Evolutionary conservation across 2,113 vertebrate species (phyloP).

Genomic region (Carettochelys insculpta): DNA sequence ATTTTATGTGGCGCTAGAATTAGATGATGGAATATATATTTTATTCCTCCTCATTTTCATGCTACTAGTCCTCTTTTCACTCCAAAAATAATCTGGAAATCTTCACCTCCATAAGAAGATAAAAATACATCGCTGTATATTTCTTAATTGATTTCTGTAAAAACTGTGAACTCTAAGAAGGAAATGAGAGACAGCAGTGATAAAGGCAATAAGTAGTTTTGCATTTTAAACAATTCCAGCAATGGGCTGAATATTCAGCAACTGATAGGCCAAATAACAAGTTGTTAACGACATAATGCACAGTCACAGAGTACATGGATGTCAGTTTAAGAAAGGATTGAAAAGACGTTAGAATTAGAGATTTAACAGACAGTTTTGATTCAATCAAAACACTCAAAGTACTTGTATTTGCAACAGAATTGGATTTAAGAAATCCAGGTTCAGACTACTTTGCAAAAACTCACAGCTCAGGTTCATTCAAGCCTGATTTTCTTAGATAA

Average conservation of each 20-base stretch:
- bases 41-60: constrained; percentile 40
- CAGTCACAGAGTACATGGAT: constrained; percentile 60
- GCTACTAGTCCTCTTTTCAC: constrained; percentile 30
- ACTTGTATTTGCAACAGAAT: constrained; percentile 58
- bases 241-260: constrained; percentile 67
- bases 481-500: constrained; percentile 24
- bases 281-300: constrained; percentile 70
- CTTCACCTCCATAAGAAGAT: constrained; percentile 42
- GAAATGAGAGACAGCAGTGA: constrained; percentile 61
- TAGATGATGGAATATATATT: constrained; percentile 29
- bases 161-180: constrained; percentile 61
- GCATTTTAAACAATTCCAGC: constrained; percentile 71
- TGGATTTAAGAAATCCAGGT: constrained; percentile 28
- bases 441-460: constrained; percentile 37
- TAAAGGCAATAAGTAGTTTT: constrained; percentile 67
- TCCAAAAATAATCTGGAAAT: constrained; percentile 47
- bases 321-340: constrained; percentile 71
- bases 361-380: constrained; percentile 67
- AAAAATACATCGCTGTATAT: constrained; percentile 57
- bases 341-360: constrained; percentile 70
- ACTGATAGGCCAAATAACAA: constrained; percentile 73
- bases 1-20: constrained; percentile 30
- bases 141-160: constrained; percentile 65
- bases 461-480: constrained; percentile 38
- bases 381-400: constrained; percentile 68